Percentiles rank a stretch among this genome's conserved stretches.
Conservation (phyloP, 2,113 vertebrate species). For the Empidonax traillii region DNA sequence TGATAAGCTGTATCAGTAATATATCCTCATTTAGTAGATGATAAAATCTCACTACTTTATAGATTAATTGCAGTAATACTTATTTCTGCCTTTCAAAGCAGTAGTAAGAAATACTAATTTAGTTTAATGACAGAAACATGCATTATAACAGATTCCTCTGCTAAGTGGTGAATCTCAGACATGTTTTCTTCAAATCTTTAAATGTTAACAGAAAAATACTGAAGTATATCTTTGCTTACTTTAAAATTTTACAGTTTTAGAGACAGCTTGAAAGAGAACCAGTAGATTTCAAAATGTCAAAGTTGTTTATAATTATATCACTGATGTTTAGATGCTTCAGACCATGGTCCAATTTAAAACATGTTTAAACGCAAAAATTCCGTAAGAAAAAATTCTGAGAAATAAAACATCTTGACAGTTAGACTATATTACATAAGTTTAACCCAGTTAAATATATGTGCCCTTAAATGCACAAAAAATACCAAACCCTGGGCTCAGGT, state of each 20-base stretch:
- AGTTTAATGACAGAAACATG: neutral
- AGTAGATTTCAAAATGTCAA: neutral
- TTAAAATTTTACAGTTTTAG: neutral
- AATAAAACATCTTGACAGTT: neutral
- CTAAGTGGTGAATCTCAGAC: rapidly evolving
- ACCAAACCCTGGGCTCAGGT: neutral
- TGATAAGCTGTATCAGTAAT: neutral
- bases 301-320: neutral
- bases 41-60: neutral
- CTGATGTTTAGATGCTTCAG: neutral
- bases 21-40: neutral
- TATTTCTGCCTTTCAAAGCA: neutral
- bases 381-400: neutral
- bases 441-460: neutral
- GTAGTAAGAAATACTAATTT: neutral
- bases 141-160: neutral
- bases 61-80: neutral
- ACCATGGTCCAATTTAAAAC: neutral
- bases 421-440: neutral
- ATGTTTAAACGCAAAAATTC: neutral
- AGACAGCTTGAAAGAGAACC: neutral
- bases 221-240: neutral
- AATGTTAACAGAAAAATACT: neutral
- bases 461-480: neutral
- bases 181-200: neutral